Percentiles rank a stretch among this genome's conserved stretches.
phyloP scores from a whole-genome alignment of 2,113 vertebrate genomes.

The Strigops habroptila region DNA sequence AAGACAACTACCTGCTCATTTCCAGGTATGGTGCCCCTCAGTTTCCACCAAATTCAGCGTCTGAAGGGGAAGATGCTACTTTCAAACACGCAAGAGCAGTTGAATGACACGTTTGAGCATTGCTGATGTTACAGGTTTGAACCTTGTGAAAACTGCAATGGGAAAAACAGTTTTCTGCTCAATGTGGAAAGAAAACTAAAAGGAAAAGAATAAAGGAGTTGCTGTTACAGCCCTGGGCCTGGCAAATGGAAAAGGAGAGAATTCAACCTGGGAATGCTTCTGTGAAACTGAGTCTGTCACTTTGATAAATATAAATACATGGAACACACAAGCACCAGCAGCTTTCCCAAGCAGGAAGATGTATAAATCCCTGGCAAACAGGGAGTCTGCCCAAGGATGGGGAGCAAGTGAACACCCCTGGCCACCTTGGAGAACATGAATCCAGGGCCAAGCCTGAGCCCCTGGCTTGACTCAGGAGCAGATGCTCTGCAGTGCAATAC shows the following conservation, averaged over 20 bases:
- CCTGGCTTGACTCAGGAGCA: not conserved
- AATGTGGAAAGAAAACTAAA: accelerated
- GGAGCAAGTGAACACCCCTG: accelerated
- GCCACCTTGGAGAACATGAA: not conserved
- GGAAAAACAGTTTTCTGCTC: not conserved
- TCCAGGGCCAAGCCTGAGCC: not conserved
- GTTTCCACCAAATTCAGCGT: not conserved
- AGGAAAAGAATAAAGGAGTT: not conserved
- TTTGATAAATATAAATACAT: not conserved
- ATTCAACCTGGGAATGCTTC: not conserved
- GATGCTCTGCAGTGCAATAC: not conserved
- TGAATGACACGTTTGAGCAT: accelerated
- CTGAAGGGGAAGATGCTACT: not conserved
- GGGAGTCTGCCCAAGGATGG: not conserved
- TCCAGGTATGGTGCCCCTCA: not conserved
- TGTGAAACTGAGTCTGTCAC: not conserved
- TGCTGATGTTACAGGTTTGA: accelerated
- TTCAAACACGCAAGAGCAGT: not conserved
- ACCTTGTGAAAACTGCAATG: not conserved
- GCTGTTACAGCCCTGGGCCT: not conserved
- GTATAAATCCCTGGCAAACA: not conserved
- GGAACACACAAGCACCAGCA: not conserved
- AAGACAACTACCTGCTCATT: not conserved
- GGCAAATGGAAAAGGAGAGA: not conserved
- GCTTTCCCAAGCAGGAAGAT: not conserved